These are phyloP conservation scores for Thrips palmi DNA, from an alignment of 1,140 invertebrate genomes.

Conservation along the genomic window DNA sequence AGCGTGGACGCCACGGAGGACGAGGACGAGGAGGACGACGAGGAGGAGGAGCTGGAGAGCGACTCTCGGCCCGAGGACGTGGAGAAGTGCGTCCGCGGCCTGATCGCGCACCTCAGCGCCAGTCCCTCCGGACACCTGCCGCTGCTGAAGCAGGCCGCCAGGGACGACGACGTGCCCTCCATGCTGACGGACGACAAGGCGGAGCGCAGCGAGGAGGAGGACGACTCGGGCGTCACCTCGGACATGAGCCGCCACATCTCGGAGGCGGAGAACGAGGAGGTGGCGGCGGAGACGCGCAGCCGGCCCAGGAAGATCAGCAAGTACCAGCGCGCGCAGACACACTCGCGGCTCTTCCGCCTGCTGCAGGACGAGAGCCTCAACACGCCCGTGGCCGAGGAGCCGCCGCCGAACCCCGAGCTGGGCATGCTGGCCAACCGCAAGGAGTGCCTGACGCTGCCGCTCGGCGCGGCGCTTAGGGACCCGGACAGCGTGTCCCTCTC, in stretches of 20 bases:
- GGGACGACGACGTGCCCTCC: slow-evolving; percentile 8
- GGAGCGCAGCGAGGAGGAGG: slow-evolving; percentile 28
- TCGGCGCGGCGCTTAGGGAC: slow-evolving; percentile 13
- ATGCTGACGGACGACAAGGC: slow-evolving; percentile 6
- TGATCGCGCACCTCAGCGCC: no score
- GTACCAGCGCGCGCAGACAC: slow-evolving; percentile 48
- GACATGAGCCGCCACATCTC: slow-evolving; percentile 48
- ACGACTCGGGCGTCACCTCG: slow-evolving; percentile 50
- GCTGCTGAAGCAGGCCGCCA: slow-evolving; percentile 5
- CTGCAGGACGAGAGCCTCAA: slow-evolving; percentile 34
- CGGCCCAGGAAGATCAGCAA: slow-evolving; percentile 32
- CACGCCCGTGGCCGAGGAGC: slow-evolving; percentile 21
- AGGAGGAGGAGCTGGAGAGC: slow-evolving; percentile 4
- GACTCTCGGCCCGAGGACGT: not conserved
- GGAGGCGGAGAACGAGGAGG: slow-evolving; percentile 44
- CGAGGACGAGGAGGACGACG: slow-evolving; percentile 6
- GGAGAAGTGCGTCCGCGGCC: no score
- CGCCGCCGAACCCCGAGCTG: no score
- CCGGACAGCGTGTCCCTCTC: slow-evolving; percentile 16
- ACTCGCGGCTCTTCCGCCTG: slow-evolving; percentile 47
- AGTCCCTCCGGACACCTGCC: no score
- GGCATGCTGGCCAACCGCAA: slow-evolving; percentile 17
- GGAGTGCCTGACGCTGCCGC: slow-evolving; percentile 22
- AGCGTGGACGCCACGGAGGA: not conserved
- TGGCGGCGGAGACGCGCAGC: slow-evolving; percentile 24